Conservation (phyloP, 2,888 invertebrate species). For the Heliconius hortense region DNA sequence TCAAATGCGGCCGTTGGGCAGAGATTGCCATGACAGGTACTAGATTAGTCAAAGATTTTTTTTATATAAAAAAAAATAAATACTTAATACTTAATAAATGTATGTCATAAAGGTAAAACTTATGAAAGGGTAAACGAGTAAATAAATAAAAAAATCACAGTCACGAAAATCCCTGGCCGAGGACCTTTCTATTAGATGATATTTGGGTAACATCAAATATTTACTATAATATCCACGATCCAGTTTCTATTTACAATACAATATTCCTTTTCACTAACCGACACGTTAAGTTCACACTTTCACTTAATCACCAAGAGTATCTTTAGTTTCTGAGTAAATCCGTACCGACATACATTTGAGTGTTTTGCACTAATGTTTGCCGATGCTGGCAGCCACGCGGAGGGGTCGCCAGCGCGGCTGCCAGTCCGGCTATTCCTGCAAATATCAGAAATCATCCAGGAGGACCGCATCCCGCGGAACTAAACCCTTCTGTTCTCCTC, state of each 20-base stretch:
- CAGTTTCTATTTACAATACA: constrained; percentile 28
- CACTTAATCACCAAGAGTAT: constrained; percentile 26
- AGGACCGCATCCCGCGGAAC: constrained; percentile 88
- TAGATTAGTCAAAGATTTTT: constrained; percentile 32
- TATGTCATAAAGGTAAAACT: constrained; percentile 27
- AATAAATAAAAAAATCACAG: constrained; percentile 34
- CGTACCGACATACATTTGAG: constrained; percentile 15
- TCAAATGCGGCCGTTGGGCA: constrained; percentile 39
- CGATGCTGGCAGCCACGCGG: constrained; percentile 50
- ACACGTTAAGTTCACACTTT: constrained; percentile 10
- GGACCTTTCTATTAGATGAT: constrained; percentile 34
- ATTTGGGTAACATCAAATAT: constrained; percentile 52
- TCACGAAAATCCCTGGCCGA: constrained; percentile 44
- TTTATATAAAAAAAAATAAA: constrained; percentile 26
- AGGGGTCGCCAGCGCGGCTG: constrained; percentile 73
- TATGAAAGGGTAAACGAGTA: constrained; percentile 25
- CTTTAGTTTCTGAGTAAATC: neutral
- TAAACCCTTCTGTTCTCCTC: constrained; percentile 88
- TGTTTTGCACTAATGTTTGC: constrained; percentile 33
- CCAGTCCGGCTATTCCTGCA: constrained; percentile 73
- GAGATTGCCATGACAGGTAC: constrained; percentile 41
- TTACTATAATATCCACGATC: constrained; percentile 18
- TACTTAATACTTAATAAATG: constrained; percentile 21
- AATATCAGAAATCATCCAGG: constrained; percentile 77
- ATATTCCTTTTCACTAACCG: constrained; percentile 16